Percentiles rank a stretch among this genome's conserved stretches.
Conservation (phyloP, 2,888 invertebrate genomes). For the Helobdella robusta region DNA sequence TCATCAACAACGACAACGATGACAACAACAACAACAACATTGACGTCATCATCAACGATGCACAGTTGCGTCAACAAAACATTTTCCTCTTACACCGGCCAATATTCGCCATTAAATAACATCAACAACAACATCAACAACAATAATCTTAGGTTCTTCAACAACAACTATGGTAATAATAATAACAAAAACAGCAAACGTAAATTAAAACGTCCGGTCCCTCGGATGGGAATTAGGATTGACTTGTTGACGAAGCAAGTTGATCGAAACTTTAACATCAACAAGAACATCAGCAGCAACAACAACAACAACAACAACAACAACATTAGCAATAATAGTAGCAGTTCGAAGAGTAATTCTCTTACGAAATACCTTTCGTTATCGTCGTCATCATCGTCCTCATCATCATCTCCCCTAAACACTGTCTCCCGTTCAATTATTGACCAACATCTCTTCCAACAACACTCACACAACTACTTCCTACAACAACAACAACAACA, state of each 20-base stretch:
- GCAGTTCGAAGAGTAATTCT: neutral
- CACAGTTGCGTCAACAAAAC: neutral
- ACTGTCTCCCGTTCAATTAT: neutral
- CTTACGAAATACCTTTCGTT: no score
- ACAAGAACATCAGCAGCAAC: neutral
- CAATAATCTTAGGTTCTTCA: neutral
- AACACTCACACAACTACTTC: neutral
- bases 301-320: neutral
- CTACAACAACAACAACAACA: neutral
- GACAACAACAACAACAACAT: constrained; percentile 11
- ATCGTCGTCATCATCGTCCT: no score
- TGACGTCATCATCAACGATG: constrained; percentile 7
- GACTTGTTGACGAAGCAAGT: neutral
- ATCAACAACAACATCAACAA: neutral
- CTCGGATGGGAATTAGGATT: constrained; percentile 3
- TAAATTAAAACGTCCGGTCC: constrained; percentile 4
- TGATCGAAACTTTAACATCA: neutral
- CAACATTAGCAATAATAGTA: neutral
- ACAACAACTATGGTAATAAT: neutral
- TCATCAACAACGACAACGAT: constrained; percentile 2
- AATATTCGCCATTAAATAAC: neutral
- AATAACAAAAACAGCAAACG: neutral
- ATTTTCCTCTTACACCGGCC: neutral
- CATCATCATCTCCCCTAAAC: no score
- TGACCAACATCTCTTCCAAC: neutral